Evolutionary conservation across 2,113 vertebrate genomes (phyloP).

Genomic region (Prinia subflava): DNA sequence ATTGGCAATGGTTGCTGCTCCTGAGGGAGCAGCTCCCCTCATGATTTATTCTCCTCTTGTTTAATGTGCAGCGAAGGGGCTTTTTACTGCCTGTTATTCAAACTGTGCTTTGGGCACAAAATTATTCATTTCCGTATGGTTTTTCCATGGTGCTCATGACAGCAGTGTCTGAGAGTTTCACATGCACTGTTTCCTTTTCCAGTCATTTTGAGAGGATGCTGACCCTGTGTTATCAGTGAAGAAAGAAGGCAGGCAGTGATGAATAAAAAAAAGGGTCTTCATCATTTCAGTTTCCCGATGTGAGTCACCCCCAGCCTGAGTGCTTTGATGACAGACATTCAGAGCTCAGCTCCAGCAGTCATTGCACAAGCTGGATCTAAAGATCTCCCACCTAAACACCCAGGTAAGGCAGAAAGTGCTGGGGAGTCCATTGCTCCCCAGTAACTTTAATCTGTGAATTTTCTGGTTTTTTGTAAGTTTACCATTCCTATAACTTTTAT

Average conservation of each 20-base stretch:
- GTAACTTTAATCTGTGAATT: background rate
- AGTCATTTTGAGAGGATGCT: background rate
- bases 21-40: background rate
- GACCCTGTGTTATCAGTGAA: background rate
- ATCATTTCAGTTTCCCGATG: background rate
- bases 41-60: slow-evolving; percentile 32
- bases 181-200: background rate
- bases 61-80: background rate
- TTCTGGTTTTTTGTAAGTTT: background rate
- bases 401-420: background rate
- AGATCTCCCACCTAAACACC: background rate
- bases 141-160: slow-evolving; percentile 18
- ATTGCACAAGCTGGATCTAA: background rate
- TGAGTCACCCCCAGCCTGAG: background rate
- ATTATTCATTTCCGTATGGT: slow-evolving; percentile 18
- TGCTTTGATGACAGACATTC: background rate
- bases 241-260: background rate
- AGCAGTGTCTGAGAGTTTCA: background rate
- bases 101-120: slow-evolving; percentile 27
- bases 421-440: background rate
- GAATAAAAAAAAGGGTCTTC: background rate
- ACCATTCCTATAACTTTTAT: background rate
- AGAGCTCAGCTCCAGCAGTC: background rate
- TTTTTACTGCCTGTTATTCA: slow-evolving; percentile 45
- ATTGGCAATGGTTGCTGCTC: background rate